Conservation (phyloP, 2,113 vertebrate species). For the Rhagologus leucostigma region DNA sequence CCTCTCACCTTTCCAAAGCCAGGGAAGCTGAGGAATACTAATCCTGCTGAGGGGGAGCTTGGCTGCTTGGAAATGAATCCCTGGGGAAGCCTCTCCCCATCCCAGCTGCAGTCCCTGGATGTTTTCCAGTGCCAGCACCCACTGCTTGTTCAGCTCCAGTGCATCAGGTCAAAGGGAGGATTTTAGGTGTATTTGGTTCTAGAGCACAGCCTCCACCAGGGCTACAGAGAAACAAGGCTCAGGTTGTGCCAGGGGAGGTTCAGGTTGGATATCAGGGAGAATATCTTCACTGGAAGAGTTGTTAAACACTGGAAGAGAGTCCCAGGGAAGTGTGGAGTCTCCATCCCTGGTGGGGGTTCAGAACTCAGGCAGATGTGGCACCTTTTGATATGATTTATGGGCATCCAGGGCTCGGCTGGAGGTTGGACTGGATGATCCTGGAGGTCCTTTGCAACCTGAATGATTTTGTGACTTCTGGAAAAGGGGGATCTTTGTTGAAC, state of each 20-base stretch:
- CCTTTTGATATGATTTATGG: background rate
- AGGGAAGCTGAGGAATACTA: background rate
- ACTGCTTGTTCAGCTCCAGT: fast-evolving
- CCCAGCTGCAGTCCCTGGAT: background rate
- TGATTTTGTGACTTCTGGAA: background rate
- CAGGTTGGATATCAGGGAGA: background rate
- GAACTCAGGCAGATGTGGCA: background rate
- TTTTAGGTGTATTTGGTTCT: background rate
- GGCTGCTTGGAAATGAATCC: background rate
- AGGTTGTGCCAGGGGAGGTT: too few relatives aligned
- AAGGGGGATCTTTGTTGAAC: fast-evolving
- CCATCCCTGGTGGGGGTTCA: background rate
- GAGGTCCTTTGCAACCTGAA: background rate
- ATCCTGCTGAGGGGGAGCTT: background rate
- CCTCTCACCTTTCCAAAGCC: constrained; percentile 7
- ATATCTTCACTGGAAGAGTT: background rate
- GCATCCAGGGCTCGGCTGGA: background rate
- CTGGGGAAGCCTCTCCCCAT: background rate
- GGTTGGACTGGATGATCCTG: background rate
- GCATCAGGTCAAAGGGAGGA: background rate
- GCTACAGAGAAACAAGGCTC: background rate
- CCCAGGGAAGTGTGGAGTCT: background rate
- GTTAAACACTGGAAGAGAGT: background rate
- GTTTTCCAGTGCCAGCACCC: background rate
- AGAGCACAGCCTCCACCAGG: background rate